Evolutionary conservation across 2,888 invertebrate species (phyloP), one percentile per base, ranked within the genome.

Genomic region (Pyrrhia umbra): DNA sequence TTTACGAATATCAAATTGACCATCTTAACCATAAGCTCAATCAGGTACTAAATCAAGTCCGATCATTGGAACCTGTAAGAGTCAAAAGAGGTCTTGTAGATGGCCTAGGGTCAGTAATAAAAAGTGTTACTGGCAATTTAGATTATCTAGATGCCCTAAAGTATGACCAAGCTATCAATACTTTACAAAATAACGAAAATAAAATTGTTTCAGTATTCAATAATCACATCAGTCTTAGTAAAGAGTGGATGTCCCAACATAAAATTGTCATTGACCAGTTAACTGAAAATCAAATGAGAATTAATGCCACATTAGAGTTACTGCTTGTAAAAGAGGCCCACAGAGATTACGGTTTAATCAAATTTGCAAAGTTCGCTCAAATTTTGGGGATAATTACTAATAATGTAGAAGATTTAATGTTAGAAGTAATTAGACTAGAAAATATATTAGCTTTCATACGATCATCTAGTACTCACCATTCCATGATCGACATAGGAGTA

Each of bases 1-100:
- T 54, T 6, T 54, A n/a, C 6, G 27, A 54, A 30, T 6, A 42
- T 13, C 42, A 54, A 42, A 20, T 54, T 1, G 18, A 3, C 9
- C 20, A 42, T 54, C 52, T 42, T 30, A 30, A 27, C 42, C 18
- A 20, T 42, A 54, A 54, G 42, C 8, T 54, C 42, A n/a, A 15
- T 42, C 27, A 54, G n/a, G 10, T 42, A 18, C 20, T 10, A 9
- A 54, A 54, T n/a, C 52, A 54, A n/a, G 8, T 54, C 6, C 9
- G 27, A 27, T 43, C 54, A 6, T 15, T 43, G 10, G 42, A 54
- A 6, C 30, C 54, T 5, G 18, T n/a, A 15, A 5, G 54, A 4
- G 30, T 18, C 6, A 54, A 43, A 5, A 43, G 42, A 15, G 42
- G n/a, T 42, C 37, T 37, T 4, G 9, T 52, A 18, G 25, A 52